Conservation (phyloP, 2,888 invertebrate genomes). For the Gisinianus flammeolus region DNA sequence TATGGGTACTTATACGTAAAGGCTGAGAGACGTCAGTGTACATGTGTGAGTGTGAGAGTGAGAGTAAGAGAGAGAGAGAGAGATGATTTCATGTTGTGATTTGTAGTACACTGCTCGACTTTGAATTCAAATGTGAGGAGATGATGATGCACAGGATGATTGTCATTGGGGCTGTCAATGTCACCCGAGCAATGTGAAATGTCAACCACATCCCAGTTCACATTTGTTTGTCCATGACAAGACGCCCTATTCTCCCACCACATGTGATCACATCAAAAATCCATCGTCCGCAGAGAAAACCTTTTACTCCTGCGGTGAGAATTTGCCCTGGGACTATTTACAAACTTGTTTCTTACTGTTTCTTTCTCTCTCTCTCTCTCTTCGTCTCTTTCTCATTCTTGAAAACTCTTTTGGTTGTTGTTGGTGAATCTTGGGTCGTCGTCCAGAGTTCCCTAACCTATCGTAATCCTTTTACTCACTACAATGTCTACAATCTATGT, state of each 20-base stretch:
- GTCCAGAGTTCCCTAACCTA: conserved; percentile 18
- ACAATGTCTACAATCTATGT: too few species aligned
- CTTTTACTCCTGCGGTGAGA: conserved; percentile 16
- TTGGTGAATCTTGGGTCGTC: background rate
- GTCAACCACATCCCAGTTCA: background rate
- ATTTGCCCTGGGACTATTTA: conserved; percentile 20
- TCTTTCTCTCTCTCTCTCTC: background rate
- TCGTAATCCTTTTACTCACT: conserved; percentile 2
- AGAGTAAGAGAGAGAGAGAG: background rate
- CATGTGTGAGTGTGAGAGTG: background rate
- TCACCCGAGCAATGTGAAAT: background rate
- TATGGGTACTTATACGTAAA: too few species aligned
- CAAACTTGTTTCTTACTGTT: conserved; percentile 18
- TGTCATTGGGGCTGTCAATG: conserved; percentile 8
- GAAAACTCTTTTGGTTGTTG: background rate
- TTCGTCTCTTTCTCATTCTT: background rate
- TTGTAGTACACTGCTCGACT: too few species aligned
- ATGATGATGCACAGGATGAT: background rate
- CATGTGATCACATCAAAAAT: background rate
- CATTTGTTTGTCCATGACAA: background rate
- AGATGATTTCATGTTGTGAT: too few species aligned
- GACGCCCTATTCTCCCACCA: background rate
- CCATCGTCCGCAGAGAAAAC: background rate
- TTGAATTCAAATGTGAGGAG: background rate
- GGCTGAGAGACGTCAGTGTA: too few species aligned